A percentile compares a stretch with the other conserved stretches of the same genome.
Evolutionary conservation across 2,888 invertebrate genomes (phyloP).

Genomic region (Autographa gamma): DNA sequence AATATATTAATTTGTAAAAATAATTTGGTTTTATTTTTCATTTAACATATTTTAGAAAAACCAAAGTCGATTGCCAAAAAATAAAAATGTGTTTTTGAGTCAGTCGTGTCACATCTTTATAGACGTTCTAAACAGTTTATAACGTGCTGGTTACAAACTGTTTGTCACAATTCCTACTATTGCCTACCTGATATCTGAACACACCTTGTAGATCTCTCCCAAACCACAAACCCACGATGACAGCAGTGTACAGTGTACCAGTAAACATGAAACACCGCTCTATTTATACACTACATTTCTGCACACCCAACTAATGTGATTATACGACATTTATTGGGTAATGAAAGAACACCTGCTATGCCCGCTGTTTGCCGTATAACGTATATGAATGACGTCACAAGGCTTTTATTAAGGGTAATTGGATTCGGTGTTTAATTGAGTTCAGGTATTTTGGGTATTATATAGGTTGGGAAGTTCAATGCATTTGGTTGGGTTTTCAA

Average conservation of each 20-base stretch:
- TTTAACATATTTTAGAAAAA: too few relatives aligned
- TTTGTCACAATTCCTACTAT: background rate
- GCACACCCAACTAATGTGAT: conserved; percentile 47
- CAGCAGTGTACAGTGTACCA: background rate
- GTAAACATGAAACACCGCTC: conserved; percentile 12
- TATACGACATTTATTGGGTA: conserved; percentile 53
- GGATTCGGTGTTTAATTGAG: conserved; percentile 24
- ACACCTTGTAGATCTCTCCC: background rate
- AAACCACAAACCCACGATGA: conserved; percentile 2
- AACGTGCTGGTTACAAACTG: too few relatives aligned
- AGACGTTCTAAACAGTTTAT: too few relatives aligned
- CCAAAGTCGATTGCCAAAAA: too few relatives aligned
- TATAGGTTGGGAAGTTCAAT: conserved; percentile 7
- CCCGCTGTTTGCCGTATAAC: conserved; percentile 36
- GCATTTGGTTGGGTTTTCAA: background rate
- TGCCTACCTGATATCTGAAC: background rate
- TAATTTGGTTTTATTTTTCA: too few relatives aligned
- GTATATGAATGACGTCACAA: conserved; percentile 34
- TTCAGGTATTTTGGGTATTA: conserved; percentile 20
- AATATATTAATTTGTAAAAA: too few relatives aligned
- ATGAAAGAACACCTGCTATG: conserved; percentile 58
- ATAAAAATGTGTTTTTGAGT: too few relatives aligned
- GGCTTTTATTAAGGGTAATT: conserved; percentile 35
- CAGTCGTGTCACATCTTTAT: too few relatives aligned
- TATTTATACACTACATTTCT: conserved; percentile 16